phyloP scores from a whole-genome alignment of 1,140 invertebrate genomes.

The Steinernema khuongi region DNA sequence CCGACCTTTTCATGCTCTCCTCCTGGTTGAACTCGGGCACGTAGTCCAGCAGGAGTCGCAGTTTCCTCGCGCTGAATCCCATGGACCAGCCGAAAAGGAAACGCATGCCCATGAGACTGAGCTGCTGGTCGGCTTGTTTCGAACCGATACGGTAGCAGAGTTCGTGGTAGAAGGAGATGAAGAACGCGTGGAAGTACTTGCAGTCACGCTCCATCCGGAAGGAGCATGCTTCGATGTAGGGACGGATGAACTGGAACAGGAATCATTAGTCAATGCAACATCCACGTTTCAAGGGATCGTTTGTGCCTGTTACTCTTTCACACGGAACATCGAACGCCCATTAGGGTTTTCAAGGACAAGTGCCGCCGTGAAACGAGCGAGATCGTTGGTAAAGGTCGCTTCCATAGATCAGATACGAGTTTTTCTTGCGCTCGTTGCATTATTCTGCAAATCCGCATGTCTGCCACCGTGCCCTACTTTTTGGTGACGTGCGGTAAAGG shows the following conservation, averaged over 20 bases:
- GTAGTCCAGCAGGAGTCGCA: not conserved
- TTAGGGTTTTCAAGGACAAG: too few species aligned
- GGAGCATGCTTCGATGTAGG: not conserved
- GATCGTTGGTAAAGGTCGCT: too few species aligned
- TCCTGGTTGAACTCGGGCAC: not conserved
- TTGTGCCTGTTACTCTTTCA: not conserved
- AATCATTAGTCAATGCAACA: too few species aligned
- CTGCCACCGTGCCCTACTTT: too few species aligned
- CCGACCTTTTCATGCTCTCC: constrained; percentile 2
- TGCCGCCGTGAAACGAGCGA: too few species aligned
- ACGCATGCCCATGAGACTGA: not conserved
- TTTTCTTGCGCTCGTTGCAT: too few species aligned
- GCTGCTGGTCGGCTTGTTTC: not conserved
- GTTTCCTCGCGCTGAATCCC: not conserved
- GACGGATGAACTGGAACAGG: not conserved
- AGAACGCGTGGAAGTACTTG: not conserved
- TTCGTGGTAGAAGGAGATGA: constrained; percentile 9
- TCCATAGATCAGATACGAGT: too few species aligned
- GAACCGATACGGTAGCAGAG: constrained; percentile 1
- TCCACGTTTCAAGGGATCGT: too few species aligned
- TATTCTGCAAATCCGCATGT: too few species aligned
- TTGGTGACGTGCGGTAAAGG: too few species aligned
- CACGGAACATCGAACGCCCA: too few species aligned
- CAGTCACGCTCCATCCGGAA: not conserved
- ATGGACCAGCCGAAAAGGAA: constrained; percentile 8